Conservation (phyloP, 2,113 vertebrate genomes). For the Microcebus griseorufus region DNA sequence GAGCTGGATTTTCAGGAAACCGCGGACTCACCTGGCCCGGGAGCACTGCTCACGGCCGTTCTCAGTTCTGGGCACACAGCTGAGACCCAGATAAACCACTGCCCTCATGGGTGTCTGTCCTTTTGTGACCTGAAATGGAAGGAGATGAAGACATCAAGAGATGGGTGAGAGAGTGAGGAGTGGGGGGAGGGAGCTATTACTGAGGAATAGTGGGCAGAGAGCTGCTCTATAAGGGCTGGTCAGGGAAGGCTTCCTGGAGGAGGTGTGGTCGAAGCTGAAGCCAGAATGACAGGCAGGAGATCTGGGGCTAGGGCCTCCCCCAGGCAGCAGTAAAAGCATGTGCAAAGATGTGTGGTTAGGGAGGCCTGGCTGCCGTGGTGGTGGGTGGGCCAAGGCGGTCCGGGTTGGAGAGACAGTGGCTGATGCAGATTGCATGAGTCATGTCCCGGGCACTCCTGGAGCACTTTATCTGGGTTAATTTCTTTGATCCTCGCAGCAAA, state of each 20-base stretch:
- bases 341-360: neutral
- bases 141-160: neutral
- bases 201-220: neutral
- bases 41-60: neutral
- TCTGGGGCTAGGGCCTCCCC: neutral
- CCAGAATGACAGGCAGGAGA: neutral
- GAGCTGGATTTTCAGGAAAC: neutral
- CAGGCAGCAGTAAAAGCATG: neutral
- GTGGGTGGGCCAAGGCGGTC: too few relatives aligned
- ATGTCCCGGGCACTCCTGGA: neutral
- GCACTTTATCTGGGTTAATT: neutral
- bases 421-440: neutral
- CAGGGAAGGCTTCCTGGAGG: neutral
- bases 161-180: neutral
- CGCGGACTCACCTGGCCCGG: neutral
- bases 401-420: neutral
- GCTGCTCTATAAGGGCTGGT: too few relatives aligned
- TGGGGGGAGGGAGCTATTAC: neutral
- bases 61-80: neutral
- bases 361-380: neutral
- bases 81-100: neutral
- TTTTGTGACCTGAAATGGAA: neutral
- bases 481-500: neutral
- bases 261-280: neutral
- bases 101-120: neutral